Conservation (phyloP, 2,113 vertebrate species). For the Reinhardtius hippoglossoides region DNA sequence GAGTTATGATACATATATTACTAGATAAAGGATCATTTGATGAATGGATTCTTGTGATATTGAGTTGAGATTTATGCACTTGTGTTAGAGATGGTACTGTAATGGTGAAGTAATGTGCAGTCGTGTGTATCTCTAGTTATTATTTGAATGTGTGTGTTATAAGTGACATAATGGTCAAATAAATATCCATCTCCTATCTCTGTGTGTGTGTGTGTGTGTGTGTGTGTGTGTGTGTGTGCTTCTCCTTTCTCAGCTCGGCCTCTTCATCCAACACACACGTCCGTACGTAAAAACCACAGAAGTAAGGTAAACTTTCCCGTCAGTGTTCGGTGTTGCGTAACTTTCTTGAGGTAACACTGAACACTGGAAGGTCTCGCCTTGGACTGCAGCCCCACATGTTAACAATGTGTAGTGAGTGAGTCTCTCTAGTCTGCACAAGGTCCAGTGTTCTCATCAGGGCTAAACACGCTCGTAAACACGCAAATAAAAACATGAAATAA, state of each 20-base stretch:
- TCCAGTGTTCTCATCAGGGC: slow-evolving; percentile 29
- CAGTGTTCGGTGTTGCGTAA: not conserved
- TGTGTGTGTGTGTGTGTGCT: not conserved
- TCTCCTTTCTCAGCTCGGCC: slow-evolving; percentile 22
- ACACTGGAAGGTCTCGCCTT: slow-evolving; percentile 40
- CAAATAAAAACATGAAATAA: not conserved
- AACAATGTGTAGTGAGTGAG: slow-evolving; percentile 50
- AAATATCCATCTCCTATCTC: too few species aligned
- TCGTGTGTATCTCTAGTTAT: too few species aligned
- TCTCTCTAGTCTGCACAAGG: slow-evolving; percentile 13
- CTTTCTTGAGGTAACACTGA: slow-evolving; percentile 16
- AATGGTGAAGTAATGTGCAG: too few species aligned
- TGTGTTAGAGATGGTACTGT: too few species aligned
- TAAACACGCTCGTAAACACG: not conserved
- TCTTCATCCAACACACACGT: not conserved
- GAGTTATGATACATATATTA: too few species aligned
- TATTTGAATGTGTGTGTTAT: too few species aligned
- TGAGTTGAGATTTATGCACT: too few species aligned
- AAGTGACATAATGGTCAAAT: too few species aligned
- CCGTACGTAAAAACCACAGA: too few species aligned
- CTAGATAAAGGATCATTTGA: too few species aligned
- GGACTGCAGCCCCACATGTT: slow-evolving; percentile 29
- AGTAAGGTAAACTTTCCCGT: not conserved
- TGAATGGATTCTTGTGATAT: too few species aligned
- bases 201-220: too few species aligned